Base-by-base conservation (phyloP, 2,797 vertebrate species). In the Labroides dimidiatus region DNA sequence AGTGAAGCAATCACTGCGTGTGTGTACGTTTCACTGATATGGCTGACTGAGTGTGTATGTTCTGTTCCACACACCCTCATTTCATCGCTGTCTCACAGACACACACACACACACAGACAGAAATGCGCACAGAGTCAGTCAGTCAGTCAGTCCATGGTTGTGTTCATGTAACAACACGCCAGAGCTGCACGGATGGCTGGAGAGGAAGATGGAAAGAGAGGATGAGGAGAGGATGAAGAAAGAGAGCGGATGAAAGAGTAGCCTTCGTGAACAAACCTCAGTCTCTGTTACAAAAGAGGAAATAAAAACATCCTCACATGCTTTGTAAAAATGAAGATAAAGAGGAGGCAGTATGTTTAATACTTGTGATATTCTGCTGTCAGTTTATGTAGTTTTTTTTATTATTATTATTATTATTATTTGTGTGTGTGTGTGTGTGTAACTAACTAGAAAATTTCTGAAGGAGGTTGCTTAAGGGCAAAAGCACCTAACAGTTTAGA, bases 121-220 rank as follows among this genome's bases (percentile, higher is more conserved):
- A 33, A 4, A 33, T 8, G 7, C 30, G 8, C 30, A 33, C 30
- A 33, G 4, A 27, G 3, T 43, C 36, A 48, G 33, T 17, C 39
- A 56, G 41, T 50, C 59, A 48, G 44, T 64, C 12, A 67, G 48
- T 60, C 51, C 37, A 52, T 51, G 55, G 66, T 52, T 64, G 48
- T 76, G 69, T 69, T 74, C 75, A 61, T 72, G 72, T 84, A 82
- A 81, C 50, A 36, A 79, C 74, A 82, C 33, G 33, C 49, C 51
- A 76, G 78, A 20, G 4, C 76, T 80, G 60, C 80, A 81, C 42
- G 68, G 69, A 73, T 88, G 81, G 84, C 77, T 84, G 62, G 64
- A 84, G 63, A 69, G 76, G 65, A 53, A 43, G 81, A 88, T 72
- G 62, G 81, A 88, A 71, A 45, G 77, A 73, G 68, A 58, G 68